These are phyloP conservation scores for Polypterus senegalus DNA, from an alignment of 2,113 vertebrate species.

Conservation along the genomic window DNA sequence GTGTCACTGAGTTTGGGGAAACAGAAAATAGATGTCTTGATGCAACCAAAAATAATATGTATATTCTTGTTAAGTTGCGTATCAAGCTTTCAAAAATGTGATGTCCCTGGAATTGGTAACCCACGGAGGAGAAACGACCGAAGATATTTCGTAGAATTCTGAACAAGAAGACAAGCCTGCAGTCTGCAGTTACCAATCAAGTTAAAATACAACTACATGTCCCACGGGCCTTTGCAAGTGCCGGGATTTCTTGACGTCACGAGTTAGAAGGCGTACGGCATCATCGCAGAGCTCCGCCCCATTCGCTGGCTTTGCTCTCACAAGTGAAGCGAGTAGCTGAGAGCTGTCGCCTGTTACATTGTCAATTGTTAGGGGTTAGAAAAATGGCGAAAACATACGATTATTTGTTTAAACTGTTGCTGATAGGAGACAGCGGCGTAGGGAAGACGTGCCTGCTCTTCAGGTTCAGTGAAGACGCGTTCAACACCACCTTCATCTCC, in stretches of 20 bases:
- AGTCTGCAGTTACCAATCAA: too few relatives aligned
- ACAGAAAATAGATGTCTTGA: too few relatives aligned
- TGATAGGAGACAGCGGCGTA: conserved; percentile 61
- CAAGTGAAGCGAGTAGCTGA: conserved; percentile 18
- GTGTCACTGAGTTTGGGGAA: too few relatives aligned
- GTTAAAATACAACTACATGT: conserved; percentile 12
- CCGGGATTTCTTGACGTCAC: not conserved
- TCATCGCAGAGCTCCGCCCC: conserved; percentile 20
- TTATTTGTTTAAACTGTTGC: conserved; percentile 60
- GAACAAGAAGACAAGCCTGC: too few relatives aligned
- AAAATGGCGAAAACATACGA: conserved; percentile 65
- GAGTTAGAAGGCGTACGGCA: conserved; percentile 9
- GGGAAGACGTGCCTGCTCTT: conserved; percentile 72
- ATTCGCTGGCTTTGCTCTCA: conserved; percentile 17
- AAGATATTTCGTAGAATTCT: too few relatives aligned
- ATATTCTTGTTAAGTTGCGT: too few relatives aligned
- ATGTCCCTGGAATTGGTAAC: too few relatives aligned
- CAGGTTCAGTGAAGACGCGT: conserved; percentile 68
- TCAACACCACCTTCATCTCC: conserved; percentile 70
- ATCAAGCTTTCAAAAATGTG: too few relatives aligned
- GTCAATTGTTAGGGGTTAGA: conserved; percentile 13
- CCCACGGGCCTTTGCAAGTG: conserved; percentile 1
- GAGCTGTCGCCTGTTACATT: conserved; percentile 11
- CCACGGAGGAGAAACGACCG: too few relatives aligned
- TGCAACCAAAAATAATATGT: too few relatives aligned